Conservation (phyloP, 2,888 invertebrate species). For the Lymantria dispar region DNA sequence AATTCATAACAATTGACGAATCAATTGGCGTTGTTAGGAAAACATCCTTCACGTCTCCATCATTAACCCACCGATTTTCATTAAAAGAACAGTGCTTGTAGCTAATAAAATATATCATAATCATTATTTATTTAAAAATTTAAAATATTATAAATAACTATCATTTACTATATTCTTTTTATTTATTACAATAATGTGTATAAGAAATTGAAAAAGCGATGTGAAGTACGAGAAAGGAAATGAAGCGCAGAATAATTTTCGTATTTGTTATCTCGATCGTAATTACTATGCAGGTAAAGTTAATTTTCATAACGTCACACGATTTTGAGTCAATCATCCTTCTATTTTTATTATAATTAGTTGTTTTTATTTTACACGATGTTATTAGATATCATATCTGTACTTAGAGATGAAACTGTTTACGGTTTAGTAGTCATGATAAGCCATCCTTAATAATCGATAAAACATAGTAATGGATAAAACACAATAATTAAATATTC, state of each 20-base stretch:
- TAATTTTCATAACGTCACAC: neutral
- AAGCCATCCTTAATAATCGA: too few relatives aligned
- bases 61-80: conserved; percentile 43
- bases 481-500: too few relatives aligned
- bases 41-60: conserved; percentile 49
- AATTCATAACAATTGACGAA: conserved; percentile 56
- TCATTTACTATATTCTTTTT: conserved; percentile 1
- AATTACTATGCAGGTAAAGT: conserved; percentile 61
- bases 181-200: conserved; percentile 33
- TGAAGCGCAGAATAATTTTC: conserved; percentile 60
- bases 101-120: conserved; percentile 1
- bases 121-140: neutral
- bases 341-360: too few relatives aligned
- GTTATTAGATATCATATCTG: too few relatives aligned
- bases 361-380: too few relatives aligned
- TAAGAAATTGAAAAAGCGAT: conserved; percentile 55
- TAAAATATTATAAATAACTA: neutral
- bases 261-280: conserved; percentile 52
- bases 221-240: conserved; percentile 53
- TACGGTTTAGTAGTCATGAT: too few relatives aligned
- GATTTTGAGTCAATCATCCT: neutral
- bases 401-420: too few relatives aligned
- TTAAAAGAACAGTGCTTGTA: conserved; percentile 31
- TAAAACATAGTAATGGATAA: too few relatives aligned
- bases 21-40: conserved; percentile 39